phyloP scores from a whole-genome alignment of 64 coral and sea anemone genomes.

The Pocillopora damicornis region DNA sequence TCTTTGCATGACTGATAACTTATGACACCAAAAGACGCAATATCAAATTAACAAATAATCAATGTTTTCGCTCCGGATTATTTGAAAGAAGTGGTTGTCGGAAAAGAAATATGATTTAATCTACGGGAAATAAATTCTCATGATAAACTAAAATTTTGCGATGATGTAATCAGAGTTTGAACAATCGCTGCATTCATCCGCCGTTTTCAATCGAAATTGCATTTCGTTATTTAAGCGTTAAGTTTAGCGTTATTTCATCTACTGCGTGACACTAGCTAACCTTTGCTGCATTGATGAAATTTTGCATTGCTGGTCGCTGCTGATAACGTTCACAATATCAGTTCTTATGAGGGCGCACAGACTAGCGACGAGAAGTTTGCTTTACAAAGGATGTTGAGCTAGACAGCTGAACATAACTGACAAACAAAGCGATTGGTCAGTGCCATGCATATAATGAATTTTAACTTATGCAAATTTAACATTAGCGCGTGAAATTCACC shows the following conservation, averaged over 20 bases:
- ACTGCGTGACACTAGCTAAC: background rate
- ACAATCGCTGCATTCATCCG: no score
- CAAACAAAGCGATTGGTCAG: background rate
- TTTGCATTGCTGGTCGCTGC: background rate
- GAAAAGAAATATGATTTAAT: no score
- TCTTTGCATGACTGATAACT: constrained; percentile 4
- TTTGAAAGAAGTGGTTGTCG: background rate
- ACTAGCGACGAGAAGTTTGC: background rate
- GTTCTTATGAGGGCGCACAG: background rate
- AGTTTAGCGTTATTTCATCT: background rate
- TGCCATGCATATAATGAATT: constrained; percentile 8
- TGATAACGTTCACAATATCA: background rate
- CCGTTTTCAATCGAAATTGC: background rate
- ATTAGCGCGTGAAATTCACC: constrained; percentile 14
- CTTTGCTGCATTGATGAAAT: background rate
- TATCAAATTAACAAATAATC: background rate
- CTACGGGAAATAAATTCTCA: no score
- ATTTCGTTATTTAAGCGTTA: background rate
- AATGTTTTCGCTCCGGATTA: background rate
- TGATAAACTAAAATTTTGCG: no score
- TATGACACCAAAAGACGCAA: background rate
- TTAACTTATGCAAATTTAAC: constrained; percentile 30
- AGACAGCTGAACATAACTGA: background rate
- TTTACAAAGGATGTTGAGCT: background rate
- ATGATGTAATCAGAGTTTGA: no score